phyloP scores from a whole-genome alignment of 2,113 vertebrate species.

The Diadophis punctatus region DNA sequence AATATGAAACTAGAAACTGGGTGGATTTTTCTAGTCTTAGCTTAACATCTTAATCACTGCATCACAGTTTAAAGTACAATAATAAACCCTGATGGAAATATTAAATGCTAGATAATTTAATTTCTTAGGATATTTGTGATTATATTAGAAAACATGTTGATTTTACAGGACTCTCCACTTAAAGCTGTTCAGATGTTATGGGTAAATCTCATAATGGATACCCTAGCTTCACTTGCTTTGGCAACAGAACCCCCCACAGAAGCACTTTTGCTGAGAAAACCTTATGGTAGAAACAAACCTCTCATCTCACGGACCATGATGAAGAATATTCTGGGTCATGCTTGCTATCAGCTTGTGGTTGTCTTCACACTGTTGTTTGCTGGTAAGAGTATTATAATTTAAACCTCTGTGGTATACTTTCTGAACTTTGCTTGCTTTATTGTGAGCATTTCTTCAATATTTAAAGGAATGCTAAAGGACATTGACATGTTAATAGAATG shows the following conservation, averaged over 20 bases:
- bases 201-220: slow-evolving; percentile 99
- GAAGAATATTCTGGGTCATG: slow-evolving; percentile 98
- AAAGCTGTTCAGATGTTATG: slow-evolving; percentile 99
- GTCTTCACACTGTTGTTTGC: slow-evolving; percentile 95
- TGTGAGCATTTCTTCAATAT: not conserved
- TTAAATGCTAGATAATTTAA: not conserved
- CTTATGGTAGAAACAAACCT: slow-evolving; percentile 98
- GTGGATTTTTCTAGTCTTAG: not conserved
- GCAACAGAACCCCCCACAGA: slow-evolving; percentile 98
- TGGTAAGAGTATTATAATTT: slow-evolving; percentile 74
- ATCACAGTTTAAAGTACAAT: not conserved
- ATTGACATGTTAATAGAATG: not conserved
- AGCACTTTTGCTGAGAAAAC: slow-evolving; percentile 89
- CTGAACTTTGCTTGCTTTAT: not conserved
- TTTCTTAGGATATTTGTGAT: slow-evolving; percentile 29
- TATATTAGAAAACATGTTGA: slow-evolving; percentile 59
- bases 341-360: slow-evolving; percentile 89
- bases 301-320: slow-evolving; percentile 99
- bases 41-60: not conserved
- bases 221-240: slow-evolving; percentile 94
- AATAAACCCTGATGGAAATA: slow-evolving; percentile 11
- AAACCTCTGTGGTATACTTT: not conserved
- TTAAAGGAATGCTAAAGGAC: not conserved
- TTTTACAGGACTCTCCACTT: slow-evolving; percentile 90
- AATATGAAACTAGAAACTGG: not conserved